These are phyloP conservation scores for Spea multiplicata DNA, from an alignment of 2,113 vertebrate species.

Conservation along the genomic window DNA sequence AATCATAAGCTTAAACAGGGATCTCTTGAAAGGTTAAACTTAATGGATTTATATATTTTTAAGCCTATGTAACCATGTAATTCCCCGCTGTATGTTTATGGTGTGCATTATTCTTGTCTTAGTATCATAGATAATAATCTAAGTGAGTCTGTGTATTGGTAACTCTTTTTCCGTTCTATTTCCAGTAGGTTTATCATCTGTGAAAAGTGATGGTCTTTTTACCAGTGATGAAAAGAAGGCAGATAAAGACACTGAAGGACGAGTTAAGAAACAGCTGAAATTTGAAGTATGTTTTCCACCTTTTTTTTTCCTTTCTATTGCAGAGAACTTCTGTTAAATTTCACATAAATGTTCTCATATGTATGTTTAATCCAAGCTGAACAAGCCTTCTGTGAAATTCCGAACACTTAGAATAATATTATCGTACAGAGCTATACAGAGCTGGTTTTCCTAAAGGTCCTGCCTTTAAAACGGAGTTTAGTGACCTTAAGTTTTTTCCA, in stretches of 20 bases:
- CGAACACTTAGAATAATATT: neutral
- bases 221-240: slow-evolving; percentile 83
- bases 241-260: slow-evolving; percentile 74
- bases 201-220: slow-evolving; percentile 84
- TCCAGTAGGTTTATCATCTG: slow-evolving; percentile 90
- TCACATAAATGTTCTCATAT: neutral
- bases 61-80: too few relatives aligned
- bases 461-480: neutral
- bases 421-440: neutral
- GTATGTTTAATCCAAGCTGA: neutral
- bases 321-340: neutral
- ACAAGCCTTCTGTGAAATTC: neutral
- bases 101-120: neutral
- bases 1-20: too few relatives aligned
- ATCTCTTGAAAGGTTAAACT: too few relatives aligned
- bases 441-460: neutral
- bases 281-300: slow-evolving; percentile 83
- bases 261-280: slow-evolving; percentile 88
- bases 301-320: neutral
- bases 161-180: slow-evolving; percentile 12
- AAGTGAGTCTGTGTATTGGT: neutral
- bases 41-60: too few relatives aligned
- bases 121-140: neutral
- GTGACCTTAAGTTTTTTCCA: slow-evolving; percentile 1
- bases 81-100: too few relatives aligned